Base-by-base conservation (phyloP, 23 tunicate species). In the Styela clava region DNA sequence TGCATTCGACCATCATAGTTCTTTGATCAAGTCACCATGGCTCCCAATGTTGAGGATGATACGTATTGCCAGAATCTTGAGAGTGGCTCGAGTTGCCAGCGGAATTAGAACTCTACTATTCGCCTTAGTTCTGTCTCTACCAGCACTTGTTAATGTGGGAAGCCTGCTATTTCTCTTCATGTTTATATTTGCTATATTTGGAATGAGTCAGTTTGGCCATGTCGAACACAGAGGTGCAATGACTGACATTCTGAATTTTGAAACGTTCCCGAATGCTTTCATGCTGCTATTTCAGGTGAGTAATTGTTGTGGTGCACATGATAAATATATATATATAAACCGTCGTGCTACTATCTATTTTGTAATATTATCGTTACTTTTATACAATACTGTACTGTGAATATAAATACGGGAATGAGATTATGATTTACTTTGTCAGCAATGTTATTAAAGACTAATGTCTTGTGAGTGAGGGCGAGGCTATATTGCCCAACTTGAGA, bases 161-260 rank as follows among this genome's bases (percentile, higher is more conserved):
- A 83, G 88, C 61, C 69, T 91, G 27, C 69, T 91, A 26, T 64
- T 91, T 62, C 77, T 91, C 20, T 85, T 91, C 37, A 85, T 91
- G 82, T 91, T 83, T 78, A 91, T 91, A 61, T 91, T 84, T 64
- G 90, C 97, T 28, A 91, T 91, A 16, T 86, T 91, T 76, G 97
- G 97, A 62, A 91, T 91, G 97, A 79, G 86, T 23, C 97, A 91
- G 34, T 91, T 91, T 73, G 68, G 84, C 24, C 85, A 78, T 62
- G 79, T 91, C 25, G 87, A 86, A 61, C 72, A 91, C 23, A 86
- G 78, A 23, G 97, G 85, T 30, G 97, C 89, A 16, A 78, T 91
- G 21, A 91, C 82, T 20, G 90, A 91, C 5, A 83, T 86, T 22
- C 67, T 91, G 0, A 91, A 91, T 35, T 91, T 91, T 78, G 90